Evolutionary conservation across 2,888 invertebrate genomes (phyloP).

Genomic region (Drosophila kanekoi): DNA sequence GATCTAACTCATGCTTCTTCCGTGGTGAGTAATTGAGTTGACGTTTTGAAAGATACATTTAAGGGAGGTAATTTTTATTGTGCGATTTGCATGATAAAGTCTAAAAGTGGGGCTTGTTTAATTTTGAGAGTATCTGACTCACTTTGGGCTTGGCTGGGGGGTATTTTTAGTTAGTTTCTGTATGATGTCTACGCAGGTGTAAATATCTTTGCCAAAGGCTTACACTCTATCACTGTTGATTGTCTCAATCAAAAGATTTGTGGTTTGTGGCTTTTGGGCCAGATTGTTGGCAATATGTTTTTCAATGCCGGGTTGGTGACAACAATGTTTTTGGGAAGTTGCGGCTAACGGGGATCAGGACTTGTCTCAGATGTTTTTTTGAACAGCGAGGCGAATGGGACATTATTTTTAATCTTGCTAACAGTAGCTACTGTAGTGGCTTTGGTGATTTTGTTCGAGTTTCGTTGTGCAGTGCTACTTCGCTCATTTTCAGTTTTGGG

Average conservation of each 20-base stretch:
- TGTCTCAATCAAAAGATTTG: accelerated
- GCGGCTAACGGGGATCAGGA: no score
- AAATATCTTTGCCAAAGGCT: neutral
- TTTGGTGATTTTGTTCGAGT: no score
- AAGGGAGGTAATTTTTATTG: neutral
- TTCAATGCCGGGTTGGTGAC: neutral
- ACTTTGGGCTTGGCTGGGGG: neutral
- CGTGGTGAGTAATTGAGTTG: neutral
- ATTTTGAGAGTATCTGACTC: neutral
- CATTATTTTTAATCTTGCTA: neutral
- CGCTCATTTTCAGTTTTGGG: no score
- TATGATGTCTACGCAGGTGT: neutral
- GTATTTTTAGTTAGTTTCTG: neutral
- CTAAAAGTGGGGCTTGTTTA: neutral
- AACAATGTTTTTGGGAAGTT: neutral
- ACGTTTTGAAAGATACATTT: slow-evolving; percentile 20
- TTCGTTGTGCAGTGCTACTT: no score
- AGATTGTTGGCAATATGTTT: neutral
- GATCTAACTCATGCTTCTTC: slow-evolving; percentile 15
- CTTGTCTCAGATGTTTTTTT: no score
- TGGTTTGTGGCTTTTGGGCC: neutral
- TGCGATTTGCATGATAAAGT: neutral
- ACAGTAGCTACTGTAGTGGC: no score
- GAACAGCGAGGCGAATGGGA: no score
- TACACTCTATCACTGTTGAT: neutral